Percentiles rank a stretch among this genome's conserved stretches.
These are phyloP conservation scores for Todiramphus chloris DNA, from an alignment of 2,113 vertebrate species.

Conservation along the genomic window DNA sequence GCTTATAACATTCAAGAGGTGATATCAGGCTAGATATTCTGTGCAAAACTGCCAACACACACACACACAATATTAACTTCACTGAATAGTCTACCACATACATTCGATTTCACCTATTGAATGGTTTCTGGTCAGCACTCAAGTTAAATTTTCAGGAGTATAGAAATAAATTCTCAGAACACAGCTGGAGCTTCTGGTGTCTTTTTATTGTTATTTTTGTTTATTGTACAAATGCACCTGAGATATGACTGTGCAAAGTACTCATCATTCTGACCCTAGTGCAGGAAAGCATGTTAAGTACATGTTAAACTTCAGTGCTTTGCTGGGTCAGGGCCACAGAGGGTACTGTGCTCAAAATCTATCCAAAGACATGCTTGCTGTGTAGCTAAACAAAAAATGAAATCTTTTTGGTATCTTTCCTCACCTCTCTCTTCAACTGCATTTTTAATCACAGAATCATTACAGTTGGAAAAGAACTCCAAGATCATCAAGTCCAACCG, in stretches of 20 bases:
- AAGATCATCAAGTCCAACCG: too few relatives aligned
- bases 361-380: background rate
- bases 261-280: background rate
- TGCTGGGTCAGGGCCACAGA: background rate
- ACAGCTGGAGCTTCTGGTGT: background rate
- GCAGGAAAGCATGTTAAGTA: background rate
- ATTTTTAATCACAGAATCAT: background rate
- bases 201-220: background rate
- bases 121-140: background rate
- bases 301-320: background rate
- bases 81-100: background rate
- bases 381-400: background rate
- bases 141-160: background rate
- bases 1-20: background rate
- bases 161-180: background rate
- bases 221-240: background rate
- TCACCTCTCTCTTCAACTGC: background rate
- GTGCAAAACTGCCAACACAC: background rate
- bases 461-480: too few relatives aligned
- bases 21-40: background rate
- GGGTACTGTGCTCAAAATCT: background rate
- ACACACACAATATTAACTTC: background rate
- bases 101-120: background rate
- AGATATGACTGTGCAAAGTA: background rate
- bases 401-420: background rate